phyloP scores from a whole-genome alignment of 2,888 invertebrate genomes.

The Adelphocoris suturalis region DNA sequence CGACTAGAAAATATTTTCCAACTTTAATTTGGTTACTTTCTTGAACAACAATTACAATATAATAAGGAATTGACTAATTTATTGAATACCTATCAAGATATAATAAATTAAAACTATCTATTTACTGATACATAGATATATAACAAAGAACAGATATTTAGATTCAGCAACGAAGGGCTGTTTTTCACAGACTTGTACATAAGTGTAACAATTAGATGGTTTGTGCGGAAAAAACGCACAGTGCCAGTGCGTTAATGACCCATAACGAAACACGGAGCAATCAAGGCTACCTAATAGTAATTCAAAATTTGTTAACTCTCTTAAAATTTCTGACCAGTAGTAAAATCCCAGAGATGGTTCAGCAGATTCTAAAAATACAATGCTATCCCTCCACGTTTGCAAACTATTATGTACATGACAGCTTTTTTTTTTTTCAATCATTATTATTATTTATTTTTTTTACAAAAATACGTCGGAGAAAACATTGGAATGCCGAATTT shows the following conservation, averaged over 20 bases:
- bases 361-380: no score
- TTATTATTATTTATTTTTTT: no score
- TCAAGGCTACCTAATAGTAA: no score
- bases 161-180: not conserved
- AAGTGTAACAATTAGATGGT: no score
- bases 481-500: not conserved
- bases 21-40: not conserved
- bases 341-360: not conserved
- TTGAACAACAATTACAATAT: not conserved
- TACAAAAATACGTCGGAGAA: not conserved
- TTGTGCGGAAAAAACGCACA: no score
- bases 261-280: no score
- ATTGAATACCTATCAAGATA: not conserved
- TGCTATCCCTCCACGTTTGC: no score
- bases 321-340: not conserved
- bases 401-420: no score
- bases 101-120: not conserved
- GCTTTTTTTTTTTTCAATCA: no score
- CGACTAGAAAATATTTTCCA: slow-evolving; percentile 1
- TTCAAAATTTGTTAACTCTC: not conserved
- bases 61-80: not conserved
- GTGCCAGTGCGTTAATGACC: no score
- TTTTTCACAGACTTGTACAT: no score
- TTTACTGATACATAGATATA: not conserved
- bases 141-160: not conserved